phyloP scores from a whole-genome alignment of 1,140 invertebrate species.

The Phocides pigmalion region DNA sequence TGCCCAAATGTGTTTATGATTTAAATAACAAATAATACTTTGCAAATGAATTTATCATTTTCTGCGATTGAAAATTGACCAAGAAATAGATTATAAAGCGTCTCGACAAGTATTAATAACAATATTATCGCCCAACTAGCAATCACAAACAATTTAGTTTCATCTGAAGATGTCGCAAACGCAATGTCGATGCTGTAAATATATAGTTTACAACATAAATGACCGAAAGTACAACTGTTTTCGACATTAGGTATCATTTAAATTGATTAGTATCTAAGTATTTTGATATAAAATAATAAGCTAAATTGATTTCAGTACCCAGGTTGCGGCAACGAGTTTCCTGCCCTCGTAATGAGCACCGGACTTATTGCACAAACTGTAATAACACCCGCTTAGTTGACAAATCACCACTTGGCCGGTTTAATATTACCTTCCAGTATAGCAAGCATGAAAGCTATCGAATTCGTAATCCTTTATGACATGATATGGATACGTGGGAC shows the following conservation, averaged over 20 bases:
- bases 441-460: conserved; percentile 25
- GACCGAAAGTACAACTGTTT: background rate
- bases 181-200: background rate
- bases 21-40: too few relatives aligned
- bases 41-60: too few relatives aligned
- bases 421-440: conserved; percentile 49
- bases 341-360: conserved; percentile 25
- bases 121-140: background rate
- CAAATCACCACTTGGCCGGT: conserved; percentile 49
- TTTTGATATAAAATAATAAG: conserved; percentile 27
- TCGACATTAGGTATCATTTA: conserved; percentile 3
- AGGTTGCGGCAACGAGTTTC: conserved; percentile 29
- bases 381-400: conserved; percentile 52
- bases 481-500: conserved; percentile 22
- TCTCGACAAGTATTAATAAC: background rate
- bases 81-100: too few relatives aligned
- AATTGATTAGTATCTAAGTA: conserved; percentile 23
- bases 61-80: too few relatives aligned
- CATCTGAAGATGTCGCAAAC: background rate
- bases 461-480: conserved; percentile 26
- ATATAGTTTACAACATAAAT: background rate
- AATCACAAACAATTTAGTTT: background rate
- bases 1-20: too few relatives aligned
- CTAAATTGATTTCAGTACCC: conserved; percentile 26
- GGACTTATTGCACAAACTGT: conserved; percentile 44